Percentiles rank a stretch among this genome's conserved stretches.
Evolutionary conservation across 64 coral and sea anemone genomes (phyloP).

Genomic region (Astreopora myriophthalma): DNA sequence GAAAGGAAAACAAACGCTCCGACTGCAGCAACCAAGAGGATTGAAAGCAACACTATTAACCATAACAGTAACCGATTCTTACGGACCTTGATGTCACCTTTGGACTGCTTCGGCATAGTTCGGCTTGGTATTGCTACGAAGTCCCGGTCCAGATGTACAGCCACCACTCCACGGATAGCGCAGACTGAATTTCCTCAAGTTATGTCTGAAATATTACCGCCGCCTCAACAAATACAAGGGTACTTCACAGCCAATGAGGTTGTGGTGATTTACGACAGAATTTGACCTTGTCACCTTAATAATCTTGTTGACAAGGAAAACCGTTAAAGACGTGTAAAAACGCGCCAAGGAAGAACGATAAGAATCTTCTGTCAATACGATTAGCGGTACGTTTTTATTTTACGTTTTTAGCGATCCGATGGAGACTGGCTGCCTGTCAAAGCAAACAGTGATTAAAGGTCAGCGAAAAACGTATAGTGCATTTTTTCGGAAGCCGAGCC

Average conservation of each 20-base stretch:
- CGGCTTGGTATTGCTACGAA: background rate
- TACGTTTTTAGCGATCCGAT: no score
- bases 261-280: background rate
- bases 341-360: background rate
- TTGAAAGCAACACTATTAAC: background rate
- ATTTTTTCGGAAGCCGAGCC: no score
- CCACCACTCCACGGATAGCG: background rate
- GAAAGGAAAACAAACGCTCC: slow-evolving; percentile 44
- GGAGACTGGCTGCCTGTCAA: no score
- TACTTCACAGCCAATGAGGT: background rate
- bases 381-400: slow-evolving; percentile 1
- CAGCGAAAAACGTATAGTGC: no score
- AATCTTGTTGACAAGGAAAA: background rate
- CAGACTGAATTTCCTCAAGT: background rate
- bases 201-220: background rate
- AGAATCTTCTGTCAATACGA: background rate
- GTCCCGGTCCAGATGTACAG: background rate
- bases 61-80: slow-evolving; percentile 23
- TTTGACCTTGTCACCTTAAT: slow-evolving; percentile 10
- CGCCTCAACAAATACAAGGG: background rate
- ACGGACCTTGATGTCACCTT: background rate
- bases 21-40: slow-evolving; percentile 7
- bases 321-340: background rate
- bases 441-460: no score
- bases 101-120: slow-evolving; percentile 6